Evolutionary conservation across 2,888 invertebrate genomes (phyloP), one percentile per base, ranked within the genome.

Genomic region (Macrophya alboannulata): DNA sequence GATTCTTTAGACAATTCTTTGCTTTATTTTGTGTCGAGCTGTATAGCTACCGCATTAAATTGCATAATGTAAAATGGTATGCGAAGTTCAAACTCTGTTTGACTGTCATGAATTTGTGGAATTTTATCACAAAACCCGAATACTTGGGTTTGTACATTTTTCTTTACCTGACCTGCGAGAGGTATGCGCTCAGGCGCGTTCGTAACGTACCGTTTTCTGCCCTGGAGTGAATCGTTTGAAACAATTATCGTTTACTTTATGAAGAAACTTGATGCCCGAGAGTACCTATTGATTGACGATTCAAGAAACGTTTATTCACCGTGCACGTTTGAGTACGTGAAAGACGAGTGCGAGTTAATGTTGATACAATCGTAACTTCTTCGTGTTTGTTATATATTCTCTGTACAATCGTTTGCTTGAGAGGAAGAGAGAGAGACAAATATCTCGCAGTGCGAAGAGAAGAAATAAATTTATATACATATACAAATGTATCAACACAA

Each of bases 401-500:
- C 9, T 71, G 17, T 37, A 31, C 37, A 9, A 40, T 40, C 8
- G 4, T 43, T n/a, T n/a, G 1, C 21, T 21, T 45, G 25, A 25
- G 43, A 45, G n/a, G 21, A 31, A 31, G 31, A 31, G 31, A 31
- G 6, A 9, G 43, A 21, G 45, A 21, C 8, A n/a, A 9, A 74
- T n/a, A 74, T 71, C 71, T 71, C n/a, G 15, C 3, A 40, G 31
- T 10, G n/a, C 37, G 31, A 48, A 21, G 40, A 17, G 21, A 62
- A 25, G 37, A 62, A 62, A 81, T 31, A 31, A 21, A 40, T 15
- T 40, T 81, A 10, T 48, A 76, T 81, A 10, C 21, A 76, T 62
- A n/a, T 10, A 62, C 48, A 17, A 37, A 81, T 10, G 81, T 25
- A 48, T 68, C 45, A 82, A 82, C 65, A 68, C 65, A 9, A 68